These are phyloP conservation scores for Cyanoramphus novaezelandiae DNA, from an alignment of 2,113 vertebrate species.

Conservation along the genomic window DNA sequence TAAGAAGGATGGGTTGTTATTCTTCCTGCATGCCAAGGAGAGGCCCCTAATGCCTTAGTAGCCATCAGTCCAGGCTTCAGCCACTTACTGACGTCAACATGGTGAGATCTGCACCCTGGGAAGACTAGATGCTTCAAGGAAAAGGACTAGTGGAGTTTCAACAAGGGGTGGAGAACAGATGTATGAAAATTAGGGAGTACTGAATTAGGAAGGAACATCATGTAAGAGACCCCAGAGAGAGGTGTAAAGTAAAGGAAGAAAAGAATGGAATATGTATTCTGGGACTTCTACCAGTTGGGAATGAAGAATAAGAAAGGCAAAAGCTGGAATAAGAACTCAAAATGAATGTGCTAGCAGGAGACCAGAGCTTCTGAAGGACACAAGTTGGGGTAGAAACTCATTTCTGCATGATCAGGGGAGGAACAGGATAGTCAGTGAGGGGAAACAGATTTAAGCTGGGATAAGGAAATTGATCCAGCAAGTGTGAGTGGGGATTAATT, in stretches of 20 bases:
- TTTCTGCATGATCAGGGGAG: neutral
- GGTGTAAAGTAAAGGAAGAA: neutral
- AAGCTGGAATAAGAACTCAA: neutral
- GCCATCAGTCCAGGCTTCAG: neutral
- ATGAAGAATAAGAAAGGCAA: neutral
- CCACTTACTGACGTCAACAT: neutral
- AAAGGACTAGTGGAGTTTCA: neutral
- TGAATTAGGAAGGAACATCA: neutral
- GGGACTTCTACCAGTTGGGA: neutral
- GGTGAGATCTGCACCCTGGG: neutral
- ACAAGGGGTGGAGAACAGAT: neutral
- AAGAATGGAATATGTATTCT: neutral
- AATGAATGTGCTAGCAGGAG: neutral
- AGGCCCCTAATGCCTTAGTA: neutral
- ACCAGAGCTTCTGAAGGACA: neutral
- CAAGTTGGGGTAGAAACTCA: neutral
- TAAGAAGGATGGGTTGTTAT: neutral
- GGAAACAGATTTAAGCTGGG: neutral
- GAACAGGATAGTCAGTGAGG: neutral
- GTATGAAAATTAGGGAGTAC: neutral
- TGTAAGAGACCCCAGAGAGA: neutral
- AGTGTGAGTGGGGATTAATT: constrained; percentile 20
- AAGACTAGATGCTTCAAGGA: neutral
- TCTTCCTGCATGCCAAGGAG: neutral
- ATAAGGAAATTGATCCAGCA: neutral